Percentiles rank a stretch among this genome's conserved stretches.
Conservation (phyloP, 23 tunicate species). For the Oikopleura dioica region DNA sequence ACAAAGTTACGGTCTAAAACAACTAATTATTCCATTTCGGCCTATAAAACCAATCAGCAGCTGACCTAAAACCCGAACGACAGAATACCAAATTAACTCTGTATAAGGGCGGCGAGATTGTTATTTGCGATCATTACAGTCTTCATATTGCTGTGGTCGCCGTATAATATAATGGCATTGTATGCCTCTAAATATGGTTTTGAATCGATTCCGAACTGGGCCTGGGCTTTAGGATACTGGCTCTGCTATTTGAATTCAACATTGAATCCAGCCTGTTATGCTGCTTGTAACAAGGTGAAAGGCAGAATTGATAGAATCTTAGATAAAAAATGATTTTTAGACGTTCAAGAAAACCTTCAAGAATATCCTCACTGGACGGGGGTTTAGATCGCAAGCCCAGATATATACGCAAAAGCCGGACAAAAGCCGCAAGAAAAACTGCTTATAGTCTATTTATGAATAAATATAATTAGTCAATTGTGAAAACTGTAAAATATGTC, state of each 20-base stretch:
- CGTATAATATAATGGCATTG: conserved; percentile 57
- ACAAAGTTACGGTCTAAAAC: no score
- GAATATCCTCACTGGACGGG: neutral
- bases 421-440: neutral
- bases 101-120: conserved; percentile 42
- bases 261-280: conserved; percentile 73
- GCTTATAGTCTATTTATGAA: no score
- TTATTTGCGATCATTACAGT: conserved; percentile 53
- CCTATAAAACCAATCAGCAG: no score
- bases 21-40: no score
- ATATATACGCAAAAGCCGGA: neutral
- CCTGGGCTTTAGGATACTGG: conserved; percentile 85
- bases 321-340: neutral
- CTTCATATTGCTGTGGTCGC: conserved; percentile 68
- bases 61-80: neutral
- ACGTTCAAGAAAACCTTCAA: neutral
- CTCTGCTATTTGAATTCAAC: conserved; percentile 80
- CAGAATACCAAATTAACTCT: neutral
- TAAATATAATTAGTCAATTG: no score
- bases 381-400: neutral
- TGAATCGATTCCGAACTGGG: conserved; percentile 31
- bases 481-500: no score
- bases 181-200: neutral
- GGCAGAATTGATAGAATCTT: neutral
- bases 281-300: conserved; percentile 37